Evolutionary conservation across 2,113 vertebrate species (phyloP), one percentile per base, ranked within the genome.

Genomic region (Nothobranchius furzeri): DNA sequence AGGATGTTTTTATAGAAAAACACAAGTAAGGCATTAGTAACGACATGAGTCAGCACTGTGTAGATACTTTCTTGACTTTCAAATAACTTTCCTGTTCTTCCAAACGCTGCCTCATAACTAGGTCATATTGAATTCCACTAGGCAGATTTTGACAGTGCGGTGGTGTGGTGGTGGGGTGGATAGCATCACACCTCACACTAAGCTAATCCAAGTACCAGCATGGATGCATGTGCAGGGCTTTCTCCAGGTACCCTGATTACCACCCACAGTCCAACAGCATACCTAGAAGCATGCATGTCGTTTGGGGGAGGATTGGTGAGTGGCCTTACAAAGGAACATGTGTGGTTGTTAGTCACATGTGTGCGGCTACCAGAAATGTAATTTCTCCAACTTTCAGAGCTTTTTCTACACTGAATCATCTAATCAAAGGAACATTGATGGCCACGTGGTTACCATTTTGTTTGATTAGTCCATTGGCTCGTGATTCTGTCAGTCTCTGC

Each of bases 351-450:
- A 20, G n/a, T 17, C 47, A 9, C 15, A 9, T 17, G 15, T 17
- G n/a, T 50, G n/a, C n/a, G 47, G 47, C 47, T 8, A 48, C 6
- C 47, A 48, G 9, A 50, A 62, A 76, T 25, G 11, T 8, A 1
- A 46, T 52, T 70, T 57, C 17, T 46, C 60, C 30, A 14, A n/a
- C 13, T 66, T 62, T 78, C 61, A 47, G 70, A 30, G 49, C 47
- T 61, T 68, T 70, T 25, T 25, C 15, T 4, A 30, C 53, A 70
- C 61, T 64, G n/a, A 64, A 67, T 76, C 43, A 60, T 76, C 51
- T 15, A 64, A 71, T 78, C 56, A 60, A 66, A 61, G 56, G 36
- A 37, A 45, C 40, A 73, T 76, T 58, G 64, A 73, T 75, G 70
- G 68, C 66, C 45, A 20, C 49, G 40, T 64, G n/a, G 58, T 73